Conservation (phyloP, 2,113 vertebrate species). For the Nettapus auritus region DNA sequence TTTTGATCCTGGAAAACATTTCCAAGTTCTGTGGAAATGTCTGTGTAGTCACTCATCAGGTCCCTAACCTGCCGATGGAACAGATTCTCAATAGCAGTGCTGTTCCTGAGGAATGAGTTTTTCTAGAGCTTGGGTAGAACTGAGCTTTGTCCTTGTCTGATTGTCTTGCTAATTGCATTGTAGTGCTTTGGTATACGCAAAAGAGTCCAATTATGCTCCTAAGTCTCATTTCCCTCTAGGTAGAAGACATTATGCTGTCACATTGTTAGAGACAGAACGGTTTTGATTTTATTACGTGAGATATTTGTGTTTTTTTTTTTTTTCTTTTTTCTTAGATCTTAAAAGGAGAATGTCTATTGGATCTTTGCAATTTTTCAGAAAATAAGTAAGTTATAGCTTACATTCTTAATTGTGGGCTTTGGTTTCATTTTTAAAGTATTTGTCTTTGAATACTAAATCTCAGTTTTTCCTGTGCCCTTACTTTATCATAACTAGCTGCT, state of each 20-base stretch:
- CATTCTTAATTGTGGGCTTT: neutral
- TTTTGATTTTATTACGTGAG: neutral
- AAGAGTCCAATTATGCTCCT: neutral
- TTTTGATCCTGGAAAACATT: neutral
- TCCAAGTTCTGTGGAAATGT: neutral
- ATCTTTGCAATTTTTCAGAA: conserved; percentile 90
- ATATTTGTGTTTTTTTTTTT: neutral
- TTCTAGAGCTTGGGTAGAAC: neutral
- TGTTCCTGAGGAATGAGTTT: neutral
- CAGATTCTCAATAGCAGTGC: neutral
- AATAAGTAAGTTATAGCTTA: conserved; percentile 85
- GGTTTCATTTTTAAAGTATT: neutral
- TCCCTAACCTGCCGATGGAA: neutral
- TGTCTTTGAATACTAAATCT: neutral
- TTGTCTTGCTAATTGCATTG: neutral
- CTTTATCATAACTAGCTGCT: rapidly evolving
- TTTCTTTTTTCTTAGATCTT: conserved; percentile 83
- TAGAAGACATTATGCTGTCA: neutral
- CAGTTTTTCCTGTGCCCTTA: neutral
- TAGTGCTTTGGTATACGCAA: neutral
- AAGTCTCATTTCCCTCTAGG: neutral
- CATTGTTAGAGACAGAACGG: neutral
- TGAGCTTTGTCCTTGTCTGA: neutral
- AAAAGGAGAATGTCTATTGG: conserved; percentile 89
- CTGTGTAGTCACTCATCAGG: rapidly evolving